These are phyloP conservation scores for Falco concolor DNA, from an alignment of 2,797 vertebrate genomes.

Conservation along the genomic window DNA sequence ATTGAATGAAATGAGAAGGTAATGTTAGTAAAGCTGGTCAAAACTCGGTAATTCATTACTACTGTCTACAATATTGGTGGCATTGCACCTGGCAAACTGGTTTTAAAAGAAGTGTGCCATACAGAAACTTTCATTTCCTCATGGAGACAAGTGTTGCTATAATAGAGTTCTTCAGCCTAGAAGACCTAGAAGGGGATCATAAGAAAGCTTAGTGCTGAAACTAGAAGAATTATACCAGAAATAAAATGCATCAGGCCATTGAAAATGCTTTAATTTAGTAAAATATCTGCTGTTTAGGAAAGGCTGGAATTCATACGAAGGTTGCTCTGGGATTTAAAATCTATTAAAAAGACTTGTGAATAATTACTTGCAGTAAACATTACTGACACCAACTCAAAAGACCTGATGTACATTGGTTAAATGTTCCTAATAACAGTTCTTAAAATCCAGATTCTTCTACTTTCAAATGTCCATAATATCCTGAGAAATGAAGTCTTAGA, in stretches of 20 bases:
- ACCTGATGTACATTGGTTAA: neutral
- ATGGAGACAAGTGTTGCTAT: neutral
- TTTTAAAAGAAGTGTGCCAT: neutral
- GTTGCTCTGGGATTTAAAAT: neutral
- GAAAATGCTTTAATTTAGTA: constrained; percentile 19
- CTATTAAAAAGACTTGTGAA: neutral
- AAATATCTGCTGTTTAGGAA: constrained; percentile 21
- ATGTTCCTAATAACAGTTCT: neutral
- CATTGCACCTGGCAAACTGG: neutral
- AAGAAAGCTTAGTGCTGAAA: neutral
- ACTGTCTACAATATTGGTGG: neutral
- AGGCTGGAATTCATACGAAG: neutral
- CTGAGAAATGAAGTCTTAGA: neutral
- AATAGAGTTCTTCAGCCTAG: neutral
- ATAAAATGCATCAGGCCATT: neutral
- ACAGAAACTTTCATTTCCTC: neutral
- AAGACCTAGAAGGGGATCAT: neutral
- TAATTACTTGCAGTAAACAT: constrained; percentile 11
- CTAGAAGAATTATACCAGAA: neutral
- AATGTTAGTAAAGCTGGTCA: neutral
- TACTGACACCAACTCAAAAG: neutral
- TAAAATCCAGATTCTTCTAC: neutral
- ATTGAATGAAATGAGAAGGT: neutral
- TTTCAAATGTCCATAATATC: neutral
- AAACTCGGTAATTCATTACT: neutral